phyloP scores from a whole-genome alignment of 2,113 vertebrate genomes.

The Cyprinodon tularosa region DNA sequence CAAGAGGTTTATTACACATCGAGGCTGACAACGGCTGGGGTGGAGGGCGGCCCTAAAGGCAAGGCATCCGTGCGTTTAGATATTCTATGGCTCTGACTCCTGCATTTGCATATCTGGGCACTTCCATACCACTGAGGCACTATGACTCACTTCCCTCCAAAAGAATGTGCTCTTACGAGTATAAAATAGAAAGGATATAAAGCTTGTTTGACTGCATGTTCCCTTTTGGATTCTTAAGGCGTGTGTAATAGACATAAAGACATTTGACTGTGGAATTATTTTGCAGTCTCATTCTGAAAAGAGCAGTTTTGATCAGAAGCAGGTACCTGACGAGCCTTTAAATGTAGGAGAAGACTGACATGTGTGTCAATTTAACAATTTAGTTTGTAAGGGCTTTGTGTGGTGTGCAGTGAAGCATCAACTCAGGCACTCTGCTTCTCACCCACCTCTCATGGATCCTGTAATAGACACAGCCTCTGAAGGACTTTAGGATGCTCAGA shows the following conservation, averaged over 20 bases:
- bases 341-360: slow-evolving; percentile 66
- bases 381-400: slow-evolving; percentile 54
- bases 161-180: slow-evolving; percentile 43
- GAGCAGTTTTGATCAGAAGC: slow-evolving; percentile 40
- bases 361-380: slow-evolving; percentile 67
- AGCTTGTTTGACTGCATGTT: slow-evolving; percentile 54
- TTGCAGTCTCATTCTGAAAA: slow-evolving; percentile 32
- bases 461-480: slow-evolving; percentile 68
- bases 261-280: slow-evolving; percentile 41
- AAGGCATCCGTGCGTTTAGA: slow-evolving; percentile 61
- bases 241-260: slow-evolving; percentile 33
- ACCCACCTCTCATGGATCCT: slow-evolving; percentile 61
- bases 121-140: slow-evolving; percentile 64
- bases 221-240: slow-evolving; percentile 65
- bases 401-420: slow-evolving; percentile 62
- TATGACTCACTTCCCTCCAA: slow-evolving; percentile 67
- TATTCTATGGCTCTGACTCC: slow-evolving; percentile 67
- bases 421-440: slow-evolving; percentile 56
- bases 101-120: slow-evolving; percentile 70
- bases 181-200: slow-evolving; percentile 57
- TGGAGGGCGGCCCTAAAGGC: slow-evolving; percentile 55
- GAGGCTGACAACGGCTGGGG: slow-evolving; percentile 51
- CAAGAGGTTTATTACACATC: slow-evolving; percentile 51
- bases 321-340: slow-evolving; percentile 59
- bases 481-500: slow-evolving; percentile 58